These are phyloP conservation scores for Apocrypta bakeri DNA, from an alignment of 1,140 invertebrate genomes.

Conservation along the genomic window DNA sequence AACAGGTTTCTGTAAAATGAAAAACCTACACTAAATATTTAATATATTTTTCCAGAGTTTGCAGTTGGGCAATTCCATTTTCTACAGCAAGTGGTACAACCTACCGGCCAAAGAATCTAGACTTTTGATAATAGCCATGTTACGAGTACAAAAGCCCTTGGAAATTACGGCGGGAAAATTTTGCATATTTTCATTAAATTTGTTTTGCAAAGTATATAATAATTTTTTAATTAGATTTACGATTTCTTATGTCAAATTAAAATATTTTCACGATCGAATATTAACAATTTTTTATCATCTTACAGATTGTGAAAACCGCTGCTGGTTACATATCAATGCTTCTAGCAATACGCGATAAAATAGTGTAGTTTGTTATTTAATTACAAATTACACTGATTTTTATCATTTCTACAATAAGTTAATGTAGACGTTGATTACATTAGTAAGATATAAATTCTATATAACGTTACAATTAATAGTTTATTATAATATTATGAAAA, in stretches of 20 bases:
- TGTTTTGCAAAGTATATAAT: slow-evolving; percentile 47
- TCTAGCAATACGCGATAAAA: slow-evolving; percentile 13
- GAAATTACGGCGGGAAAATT: slow-evolving; percentile 57
- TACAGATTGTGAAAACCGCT: slow-evolving; percentile 41
- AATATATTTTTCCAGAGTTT: slow-evolving; percentile 48
- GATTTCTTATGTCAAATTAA: not conserved
- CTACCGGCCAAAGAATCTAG: slow-evolving; percentile 44
- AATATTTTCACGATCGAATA: not conserved
- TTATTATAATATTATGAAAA: too few relatives aligned
- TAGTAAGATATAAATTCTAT: too few relatives aligned
- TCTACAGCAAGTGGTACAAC: slow-evolving; percentile 57
- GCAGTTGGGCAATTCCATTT: slow-evolving; percentile 54
- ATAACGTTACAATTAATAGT: too few relatives aligned
- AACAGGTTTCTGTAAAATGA: not conserved
- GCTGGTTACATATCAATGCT: slow-evolving; percentile 29
- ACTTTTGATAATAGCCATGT: slow-evolving; percentile 55
- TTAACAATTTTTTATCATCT: slow-evolving; percentile 4
- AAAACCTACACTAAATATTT: not conserved
- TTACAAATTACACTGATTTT: too few relatives aligned
- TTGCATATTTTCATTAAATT: slow-evolving; percentile 48
- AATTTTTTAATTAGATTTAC: not conserved
- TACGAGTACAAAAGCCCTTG: slow-evolving; percentile 53
- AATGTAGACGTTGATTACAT: too few relatives aligned
- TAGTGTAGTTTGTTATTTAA: not conserved
- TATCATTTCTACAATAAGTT: too few relatives aligned